Conservation (phyloP, 1,140 invertebrate species). For the Cydia fagiglandana region DNA sequence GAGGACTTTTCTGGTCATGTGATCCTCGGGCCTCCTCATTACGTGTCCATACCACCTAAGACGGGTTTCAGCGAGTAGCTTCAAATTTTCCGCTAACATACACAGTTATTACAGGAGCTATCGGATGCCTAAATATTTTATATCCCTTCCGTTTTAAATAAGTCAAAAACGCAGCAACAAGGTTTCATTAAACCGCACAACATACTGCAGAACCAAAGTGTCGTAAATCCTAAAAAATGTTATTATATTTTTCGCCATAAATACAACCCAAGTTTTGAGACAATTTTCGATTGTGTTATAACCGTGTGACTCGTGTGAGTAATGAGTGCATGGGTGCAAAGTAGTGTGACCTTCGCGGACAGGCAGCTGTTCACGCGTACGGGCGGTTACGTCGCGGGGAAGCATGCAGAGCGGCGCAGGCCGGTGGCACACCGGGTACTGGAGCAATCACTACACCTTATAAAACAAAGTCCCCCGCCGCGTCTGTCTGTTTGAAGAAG, state of each 20-base stretch:
- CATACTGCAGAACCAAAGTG: neutral
- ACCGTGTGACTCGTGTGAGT: neutral
- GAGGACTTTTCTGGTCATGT: too few relatives aligned
- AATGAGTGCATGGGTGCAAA: neutral
- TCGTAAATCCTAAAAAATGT: neutral
- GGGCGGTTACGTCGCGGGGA: conserved; percentile 43
- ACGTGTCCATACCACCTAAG: too few relatives aligned
- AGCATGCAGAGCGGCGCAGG: conserved; percentile 44
- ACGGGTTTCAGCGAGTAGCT: too few relatives aligned
- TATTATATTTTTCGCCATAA: neutral
- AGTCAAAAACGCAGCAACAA: conserved; percentile 8
- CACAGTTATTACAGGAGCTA: too few relatives aligned
- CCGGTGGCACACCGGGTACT: conserved; percentile 1
- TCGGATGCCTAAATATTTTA: too few relatives aligned
- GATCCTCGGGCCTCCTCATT: too few relatives aligned
- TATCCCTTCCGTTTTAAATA: neutral
- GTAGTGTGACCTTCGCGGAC: conserved; percentile 54
- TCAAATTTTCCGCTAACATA: too few relatives aligned
- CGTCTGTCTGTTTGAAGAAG: too few relatives aligned
- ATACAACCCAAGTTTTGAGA: neutral
- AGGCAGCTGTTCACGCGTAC: conserved; percentile 37
- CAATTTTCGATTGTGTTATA: neutral
- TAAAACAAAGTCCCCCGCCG: too few relatives aligned
- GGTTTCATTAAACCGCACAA: conserved; percentile 17
- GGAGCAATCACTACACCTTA: too few relatives aligned